Evolutionary conservation across 2,888 invertebrate genomes (phyloP).

Genomic region (Plebejus argus): DNA sequence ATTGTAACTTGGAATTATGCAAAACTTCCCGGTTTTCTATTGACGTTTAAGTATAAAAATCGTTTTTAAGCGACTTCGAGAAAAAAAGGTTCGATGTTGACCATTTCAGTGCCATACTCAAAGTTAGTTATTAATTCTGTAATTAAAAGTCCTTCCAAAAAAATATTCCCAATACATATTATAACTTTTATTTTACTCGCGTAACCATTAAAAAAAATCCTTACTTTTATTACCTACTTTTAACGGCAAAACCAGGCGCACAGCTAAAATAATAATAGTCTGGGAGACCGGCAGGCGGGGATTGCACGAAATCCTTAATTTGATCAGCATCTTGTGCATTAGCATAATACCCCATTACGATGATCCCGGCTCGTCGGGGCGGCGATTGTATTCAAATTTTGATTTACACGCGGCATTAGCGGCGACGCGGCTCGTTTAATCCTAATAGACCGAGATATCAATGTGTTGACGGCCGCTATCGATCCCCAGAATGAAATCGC

Average conservation of each 20-base stretch:
- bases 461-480: slow-evolving; percentile 3
- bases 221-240: not conserved
- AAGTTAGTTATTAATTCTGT: too few species aligned
- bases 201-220: not conserved
- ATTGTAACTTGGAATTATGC: too few species aligned
- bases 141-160: too few species aligned
- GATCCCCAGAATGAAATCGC: not conserved
- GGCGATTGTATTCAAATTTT: slow-evolving; percentile 47
- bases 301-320: slow-evolving; percentile 14
- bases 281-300: not conserved
- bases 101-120: too few species aligned
- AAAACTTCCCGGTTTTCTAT: too few species aligned
- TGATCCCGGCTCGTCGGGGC: slow-evolving; percentile 41
- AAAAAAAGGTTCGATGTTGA: too few species aligned
- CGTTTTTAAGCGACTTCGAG: too few species aligned
- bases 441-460: slow-evolving; percentile 45
- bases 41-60: too few species aligned
- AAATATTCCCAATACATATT: too few species aligned
- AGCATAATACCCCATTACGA: slow-evolving; percentile 32
- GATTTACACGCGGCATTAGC: slow-evolving; percentile 55
- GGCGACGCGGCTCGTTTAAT: slow-evolving; percentile 46
- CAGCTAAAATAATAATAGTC: slow-evolving; percentile 4
- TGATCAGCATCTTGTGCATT: slow-evolving; percentile 27
- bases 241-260: not conserved
- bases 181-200: not conserved